Evolutionary conservation across 2,797 vertebrate species (phyloP), one percentile per base, ranked within the genome.

Genomic region (Cetoscarus ocellatus): DNA sequence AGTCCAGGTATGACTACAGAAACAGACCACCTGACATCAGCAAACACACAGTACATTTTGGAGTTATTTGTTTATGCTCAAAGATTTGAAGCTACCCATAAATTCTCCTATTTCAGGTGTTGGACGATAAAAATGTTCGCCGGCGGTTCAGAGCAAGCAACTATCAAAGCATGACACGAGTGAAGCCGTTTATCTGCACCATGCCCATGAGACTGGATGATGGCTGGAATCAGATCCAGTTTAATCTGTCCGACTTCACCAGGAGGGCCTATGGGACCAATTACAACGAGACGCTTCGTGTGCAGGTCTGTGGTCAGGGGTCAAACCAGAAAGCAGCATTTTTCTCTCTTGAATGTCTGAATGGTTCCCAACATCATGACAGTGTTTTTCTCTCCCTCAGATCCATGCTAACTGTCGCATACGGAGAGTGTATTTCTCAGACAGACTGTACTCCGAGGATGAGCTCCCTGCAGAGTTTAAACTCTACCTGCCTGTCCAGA

Each of bases 211-310:
- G 97, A 45, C 94, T 99, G 69, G 98, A 99, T 0, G 97, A 99
- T 0, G 97, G 98, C 89, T 99, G 98, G 98, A 99, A 99, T 92
- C 98, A 99, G 88, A 99, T 99, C 67, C 98, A 99, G 91, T 98
- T 99, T 88, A 99, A 99, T 90, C 90, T 99, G 52, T 96, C 96
- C 0, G 98, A 99, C 77, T 99, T 99, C 90, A 99, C 98, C 0
- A 96, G 97, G 35, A 95, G 97, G 3, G 98, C 98, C 0, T 99
- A 99, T 0, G 98, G 97, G 43, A 99, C 98, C 8, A 99, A 99
- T 68, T 99, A 99, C 83, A 97, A 96, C 0, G 97, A 99, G 94
- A 99, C 98, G 0, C 93, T 99, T 10, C 92, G 98, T 50, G 97
- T 99, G 53, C 98, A 99, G 97, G 98, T 97, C 1, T 52, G 72